These are phyloP conservation scores for Trinectes maculatus DNA, from an alignment of 2,113 vertebrate species.

Conservation along the genomic window DNA sequence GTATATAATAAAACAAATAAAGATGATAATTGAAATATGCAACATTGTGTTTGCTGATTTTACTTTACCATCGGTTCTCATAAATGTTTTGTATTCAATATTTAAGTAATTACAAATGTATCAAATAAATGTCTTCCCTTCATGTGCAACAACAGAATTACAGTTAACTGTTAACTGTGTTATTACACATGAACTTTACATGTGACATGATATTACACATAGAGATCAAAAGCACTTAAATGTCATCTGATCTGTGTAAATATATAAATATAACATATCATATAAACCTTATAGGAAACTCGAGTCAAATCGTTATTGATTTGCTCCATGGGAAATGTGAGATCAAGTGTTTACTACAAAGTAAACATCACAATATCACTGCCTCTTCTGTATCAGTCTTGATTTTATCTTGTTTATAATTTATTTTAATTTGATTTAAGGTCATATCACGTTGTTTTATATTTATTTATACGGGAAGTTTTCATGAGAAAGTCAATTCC, in stretches of 20 bases:
- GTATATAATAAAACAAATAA: conserved; percentile 88
- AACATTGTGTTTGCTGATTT: conserved; percentile 34
- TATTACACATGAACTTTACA: too few species aligned
- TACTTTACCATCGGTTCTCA: not conserved
- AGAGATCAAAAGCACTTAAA: too few species aligned
- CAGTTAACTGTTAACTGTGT: too few species aligned
- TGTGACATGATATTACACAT: too few species aligned
- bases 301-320: too few species aligned
- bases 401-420: too few species aligned
- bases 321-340: not conserved
- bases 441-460: too few species aligned
- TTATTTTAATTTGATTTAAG: too few species aligned
- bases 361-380: not conserved
- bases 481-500: not conserved
- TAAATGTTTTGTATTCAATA: not conserved
- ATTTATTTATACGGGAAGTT: not conserved
- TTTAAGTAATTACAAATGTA: not conserved
- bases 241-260: not conserved
- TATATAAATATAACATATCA: too few species aligned
- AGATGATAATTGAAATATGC: conserved; percentile 83
- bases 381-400: not conserved
- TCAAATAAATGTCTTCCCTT: too few species aligned
- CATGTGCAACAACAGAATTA: too few species aligned
- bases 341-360: not conserved
- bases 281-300: too few species aligned